These are phyloP conservation scores for Eumerus sabulonum DNA, from an alignment of 2,888 invertebrate species.

Conservation along the genomic window DNA sequence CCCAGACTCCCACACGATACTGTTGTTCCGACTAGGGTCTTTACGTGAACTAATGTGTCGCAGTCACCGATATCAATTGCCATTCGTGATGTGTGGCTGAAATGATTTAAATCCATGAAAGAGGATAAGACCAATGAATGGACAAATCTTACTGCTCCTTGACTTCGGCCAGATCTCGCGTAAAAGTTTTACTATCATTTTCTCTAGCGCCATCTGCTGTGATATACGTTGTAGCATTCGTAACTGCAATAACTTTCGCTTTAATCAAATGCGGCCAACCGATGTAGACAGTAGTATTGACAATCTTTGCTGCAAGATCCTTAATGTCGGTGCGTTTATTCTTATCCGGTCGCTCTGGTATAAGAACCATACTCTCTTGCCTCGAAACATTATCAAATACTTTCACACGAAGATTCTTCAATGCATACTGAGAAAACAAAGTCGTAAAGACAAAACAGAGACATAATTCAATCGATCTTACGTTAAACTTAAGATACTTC, in stretches of 20 bases:
- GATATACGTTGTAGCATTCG: conserved; percentile 74
- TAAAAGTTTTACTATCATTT: conserved; percentile 71
- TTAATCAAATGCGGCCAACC: conserved; percentile 96
- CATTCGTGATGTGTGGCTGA: conserved; percentile 80
- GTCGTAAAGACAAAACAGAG: conserved; percentile 1
- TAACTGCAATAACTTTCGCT: conserved; percentile 82
- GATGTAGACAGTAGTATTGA: conserved; percentile 89
- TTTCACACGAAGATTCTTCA: conserved; percentile 86
- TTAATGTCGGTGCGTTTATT: conserved; percentile 76
- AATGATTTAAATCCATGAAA: no score
- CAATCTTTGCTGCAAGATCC: conserved; percentile 82
- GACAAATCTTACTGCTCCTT: conserved; percentile 73
- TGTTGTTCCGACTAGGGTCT: conserved; percentile 85
- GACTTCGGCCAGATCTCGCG: conserved; percentile 70
- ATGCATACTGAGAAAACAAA: conserved; percentile 80
- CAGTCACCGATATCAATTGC: conserved; percentile 89
- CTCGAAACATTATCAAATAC: conserved; percentile 93
- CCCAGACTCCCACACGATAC: conserved; percentile 83
- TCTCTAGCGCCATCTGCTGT: conserved; percentile 73
- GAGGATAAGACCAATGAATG: background rate
- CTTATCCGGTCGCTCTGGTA: conserved; percentile 79
- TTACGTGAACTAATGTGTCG: conserved; percentile 85
- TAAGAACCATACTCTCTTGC: conserved; percentile 90
- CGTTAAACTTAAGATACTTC: conserved; percentile 89
- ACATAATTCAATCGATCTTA: conserved; percentile 76